Conservation (phyloP, 2,888 invertebrate species). For the Rambutsinella grinnellia region DNA sequence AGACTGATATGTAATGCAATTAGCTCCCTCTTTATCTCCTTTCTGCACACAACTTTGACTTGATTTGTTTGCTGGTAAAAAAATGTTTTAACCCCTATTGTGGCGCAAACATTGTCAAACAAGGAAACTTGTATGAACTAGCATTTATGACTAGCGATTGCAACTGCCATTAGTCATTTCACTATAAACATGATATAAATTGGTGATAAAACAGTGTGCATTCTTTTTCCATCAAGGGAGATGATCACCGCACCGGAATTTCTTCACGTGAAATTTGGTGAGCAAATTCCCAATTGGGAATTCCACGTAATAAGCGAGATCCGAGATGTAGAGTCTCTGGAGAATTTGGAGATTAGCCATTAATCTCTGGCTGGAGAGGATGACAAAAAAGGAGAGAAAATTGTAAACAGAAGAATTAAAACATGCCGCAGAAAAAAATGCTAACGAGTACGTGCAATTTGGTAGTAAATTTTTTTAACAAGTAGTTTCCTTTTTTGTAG, state of each 20-base stretch:
- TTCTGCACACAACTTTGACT: slow-evolving; percentile 4
- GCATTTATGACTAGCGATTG: neutral
- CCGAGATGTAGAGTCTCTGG: neutral
- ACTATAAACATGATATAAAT: neutral
- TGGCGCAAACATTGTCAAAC: slow-evolving; percentile 23
- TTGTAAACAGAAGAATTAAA: neutral
- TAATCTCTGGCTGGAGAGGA: neutral
- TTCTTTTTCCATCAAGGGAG: neutral
- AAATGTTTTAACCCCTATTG: neutral
- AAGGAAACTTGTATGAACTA: slow-evolving; percentile 39
- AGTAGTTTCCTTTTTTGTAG: slow-evolving; percentile 31
- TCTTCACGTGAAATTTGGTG: neutral
- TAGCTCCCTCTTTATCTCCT: slow-evolving; percentile 7
- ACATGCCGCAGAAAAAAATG: neutral
- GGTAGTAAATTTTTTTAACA: neutral
- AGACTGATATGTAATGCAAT: neutral
- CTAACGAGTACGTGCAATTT: neutral
- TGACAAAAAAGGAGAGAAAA: neutral
- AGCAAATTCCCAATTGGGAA: neutral
- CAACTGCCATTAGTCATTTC: neutral
- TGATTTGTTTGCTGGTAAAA: slow-evolving; percentile 6
- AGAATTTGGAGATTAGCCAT: neutral
- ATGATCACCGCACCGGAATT: too few relatives aligned
- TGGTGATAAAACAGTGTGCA: neutral
- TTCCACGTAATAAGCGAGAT: neutral